These are phyloP conservation scores for Acanthurus tractus DNA, from an alignment of 2,797 vertebrate genomes.

Conservation along the genomic window DNA sequence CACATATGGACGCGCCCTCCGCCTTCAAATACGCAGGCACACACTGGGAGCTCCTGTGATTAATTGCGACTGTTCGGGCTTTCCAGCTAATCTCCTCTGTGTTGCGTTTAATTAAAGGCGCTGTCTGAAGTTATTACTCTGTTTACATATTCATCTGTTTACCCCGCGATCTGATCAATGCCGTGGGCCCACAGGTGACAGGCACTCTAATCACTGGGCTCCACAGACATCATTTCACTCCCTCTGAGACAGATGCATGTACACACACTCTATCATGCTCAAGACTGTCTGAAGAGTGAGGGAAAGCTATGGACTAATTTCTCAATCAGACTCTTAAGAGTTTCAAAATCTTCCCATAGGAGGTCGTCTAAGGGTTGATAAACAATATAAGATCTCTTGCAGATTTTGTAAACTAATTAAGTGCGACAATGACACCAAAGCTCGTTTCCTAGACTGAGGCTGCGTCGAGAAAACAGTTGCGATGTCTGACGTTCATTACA, in stretches of 20 bases:
- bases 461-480: slow-evolving; percentile 24
- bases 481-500: not conserved
- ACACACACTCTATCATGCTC: slow-evolving; percentile 66
- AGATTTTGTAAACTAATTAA: slow-evolving; percentile 75
- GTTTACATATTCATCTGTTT: slow-evolving; percentile 89
- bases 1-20: slow-evolving; percentile 26
- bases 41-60: slow-evolving; percentile 66
- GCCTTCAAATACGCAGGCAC: slow-evolving; percentile 29
- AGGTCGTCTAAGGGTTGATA: slow-evolving; percentile 65
- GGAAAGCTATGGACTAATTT: slow-evolving; percentile 60
- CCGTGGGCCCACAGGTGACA: slow-evolving; percentile 84
- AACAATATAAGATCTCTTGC: slow-evolving; percentile 57
- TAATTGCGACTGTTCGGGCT: slow-evolving; percentile 83
- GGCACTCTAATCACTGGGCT: slow-evolving; percentile 83
- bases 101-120: slow-evolving; percentile 88
- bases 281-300: slow-evolving; percentile 51
- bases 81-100: slow-evolving; percentile 85
- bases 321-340: slow-evolving; percentile 67
- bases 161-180: slow-evolving; percentile 86
- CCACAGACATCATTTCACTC: slow-evolving; percentile 70
- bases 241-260: slow-evolving; percentile 68
- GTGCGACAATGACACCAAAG: slow-evolving; percentile 34
- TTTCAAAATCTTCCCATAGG: slow-evolving; percentile 70
- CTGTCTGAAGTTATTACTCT: slow-evolving; percentile 88
- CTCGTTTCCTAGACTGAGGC: slow-evolving; percentile 27